Base-by-base conservation (phyloP, 92 coral and sea anemone genomes). In the Heliopora coerulea region DNA sequence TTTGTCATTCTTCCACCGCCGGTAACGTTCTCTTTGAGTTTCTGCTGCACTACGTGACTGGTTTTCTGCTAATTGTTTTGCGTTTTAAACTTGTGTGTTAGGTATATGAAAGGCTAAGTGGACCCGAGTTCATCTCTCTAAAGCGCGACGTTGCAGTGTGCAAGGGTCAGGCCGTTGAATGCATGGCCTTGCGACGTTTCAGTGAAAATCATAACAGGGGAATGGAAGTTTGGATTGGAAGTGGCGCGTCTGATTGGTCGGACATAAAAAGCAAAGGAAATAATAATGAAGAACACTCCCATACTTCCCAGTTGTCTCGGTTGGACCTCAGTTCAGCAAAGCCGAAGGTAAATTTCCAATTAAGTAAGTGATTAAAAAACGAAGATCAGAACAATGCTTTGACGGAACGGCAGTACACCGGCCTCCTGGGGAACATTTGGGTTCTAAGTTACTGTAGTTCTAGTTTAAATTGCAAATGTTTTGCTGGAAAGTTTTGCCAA, bases 171-270 rank as follows among this genome's bases (percentile, higher is more conserved):
- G 82, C 99, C 0, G 99, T 95, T 1, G 99, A 95, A 60, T 90
- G 96, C 56, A 90, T 95, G 90, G 83, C 96, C 20, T 86, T 91
- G 29, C 86, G 95, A 50, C 82, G 82, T 61, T 88, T 76, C 74
- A 40, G 15, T n/a, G 79, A 89, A 49, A 58, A 79, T 6, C 57
- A 82, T 30, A 67, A 61, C 5, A 66, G 50, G 14, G 83, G 79
- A 69, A 69, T 90, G 59, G 99, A 95, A 70, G 86, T 95, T 68
- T 95, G 99, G 99, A 85, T 88, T 65, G 99, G 99, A 31, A 90
- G 99, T 60, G 99, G 99, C 11, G 83, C 80, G 66, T 79, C 89
- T 4, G 88, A 87, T 28, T 52, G 77, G 62, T 3, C 63, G 23
- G 34, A 70, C 35, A 33, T 7, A 21, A 70, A 70, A 2, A 52